Conservation (phyloP, 2,888 invertebrate genomes). For the Pandemis corylana region DNA sequence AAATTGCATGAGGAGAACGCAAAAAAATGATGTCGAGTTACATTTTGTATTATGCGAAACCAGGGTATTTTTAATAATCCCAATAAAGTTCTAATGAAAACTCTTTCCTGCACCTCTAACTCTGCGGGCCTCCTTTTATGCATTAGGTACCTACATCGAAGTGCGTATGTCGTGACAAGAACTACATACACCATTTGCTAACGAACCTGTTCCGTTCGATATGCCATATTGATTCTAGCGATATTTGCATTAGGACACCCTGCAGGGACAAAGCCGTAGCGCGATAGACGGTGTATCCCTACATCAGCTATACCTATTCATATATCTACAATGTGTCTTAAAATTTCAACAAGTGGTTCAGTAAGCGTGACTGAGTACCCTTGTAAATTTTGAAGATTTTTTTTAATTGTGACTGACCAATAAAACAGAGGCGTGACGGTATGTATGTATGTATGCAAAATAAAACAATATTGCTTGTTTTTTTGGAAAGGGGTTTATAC, state of each 20-base stretch:
- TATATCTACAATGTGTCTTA: too few relatives aligned
- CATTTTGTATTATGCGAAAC: too few relatives aligned
- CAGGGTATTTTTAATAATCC: background rate
- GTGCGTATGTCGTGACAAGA: slow-evolving; percentile 53
- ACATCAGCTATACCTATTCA: too few relatives aligned
- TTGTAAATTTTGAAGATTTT: too few relatives aligned
- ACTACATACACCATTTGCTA: slow-evolving; percentile 50
- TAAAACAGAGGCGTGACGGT: too few relatives aligned
- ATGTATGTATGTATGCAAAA: too few relatives aligned
- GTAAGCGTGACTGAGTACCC: too few relatives aligned
- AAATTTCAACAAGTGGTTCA: too few relatives aligned
- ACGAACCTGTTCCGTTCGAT: slow-evolving; percentile 32
- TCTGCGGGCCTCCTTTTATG: slow-evolving; percentile 31
- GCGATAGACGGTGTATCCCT: too few relatives aligned
- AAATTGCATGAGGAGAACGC: background rate
- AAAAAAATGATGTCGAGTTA: background rate
- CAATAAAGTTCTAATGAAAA: background rate
- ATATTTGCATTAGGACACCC: slow-evolving; percentile 9
- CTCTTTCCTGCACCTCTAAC: slow-evolving; percentile 20
- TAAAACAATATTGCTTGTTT: too few relatives aligned
- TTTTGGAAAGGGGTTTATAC: too few relatives aligned
- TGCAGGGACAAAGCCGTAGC: background rate
- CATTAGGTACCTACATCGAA: slow-evolving; percentile 36
- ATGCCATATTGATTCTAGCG: slow-evolving; percentile 34
- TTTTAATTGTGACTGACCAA: too few relatives aligned